phyloP scores from a whole-genome alignment of 1,140 invertebrate species.

The Fragariocoptes setiger region DNA sequence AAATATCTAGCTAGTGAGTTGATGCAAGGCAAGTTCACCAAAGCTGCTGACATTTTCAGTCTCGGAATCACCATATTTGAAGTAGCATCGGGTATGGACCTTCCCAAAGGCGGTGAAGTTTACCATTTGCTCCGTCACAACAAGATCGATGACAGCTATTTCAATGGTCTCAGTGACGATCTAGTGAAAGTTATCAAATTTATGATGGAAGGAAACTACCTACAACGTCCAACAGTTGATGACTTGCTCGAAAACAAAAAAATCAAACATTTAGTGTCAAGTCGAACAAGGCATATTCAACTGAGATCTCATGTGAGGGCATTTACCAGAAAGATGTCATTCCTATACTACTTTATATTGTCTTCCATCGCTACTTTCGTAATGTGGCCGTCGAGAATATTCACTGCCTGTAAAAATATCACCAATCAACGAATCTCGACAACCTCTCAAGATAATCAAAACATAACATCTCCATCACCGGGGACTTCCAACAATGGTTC shows the following conservation, averaged over 20 bases:
- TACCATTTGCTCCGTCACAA: conserved; percentile 32
- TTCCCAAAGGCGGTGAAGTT: conserved; percentile 28
- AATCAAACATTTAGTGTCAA: background rate
- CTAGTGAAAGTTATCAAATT: conserved; percentile 22
- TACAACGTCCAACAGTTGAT: conserved; percentile 21
- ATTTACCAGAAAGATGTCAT: too few species aligned
- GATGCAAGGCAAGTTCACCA: conserved; percentile 27
- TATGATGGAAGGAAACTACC: conserved; percentile 25
- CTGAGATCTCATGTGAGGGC: too few species aligned
- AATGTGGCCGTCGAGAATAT: too few species aligned
- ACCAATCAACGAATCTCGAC: too few species aligned
- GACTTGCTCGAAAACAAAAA: conserved; percentile 17
- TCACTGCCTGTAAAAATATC: too few species aligned
- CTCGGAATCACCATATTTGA: conserved; percentile 38
- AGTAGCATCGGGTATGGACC: conserved; percentile 30
- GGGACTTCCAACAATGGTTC: too few species aligned
- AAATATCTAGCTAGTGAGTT: conserved; percentile 40
- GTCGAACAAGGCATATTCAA: conserved; percentile 1
- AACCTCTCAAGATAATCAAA: too few species aligned
- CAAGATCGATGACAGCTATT: conserved; percentile 18
- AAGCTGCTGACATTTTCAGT: conserved; percentile 24
- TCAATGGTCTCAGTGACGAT: conserved; percentile 21
- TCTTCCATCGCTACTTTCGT: too few species aligned
- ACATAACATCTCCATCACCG: too few species aligned
- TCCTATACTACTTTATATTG: too few species aligned